A percentile compares a stretch with the other conserved stretches of the same genome.
These are phyloP conservation scores for Clamator glandarius DNA, from an alignment of 2,797 vertebrate genomes.

Conservation along the genomic window DNA sequence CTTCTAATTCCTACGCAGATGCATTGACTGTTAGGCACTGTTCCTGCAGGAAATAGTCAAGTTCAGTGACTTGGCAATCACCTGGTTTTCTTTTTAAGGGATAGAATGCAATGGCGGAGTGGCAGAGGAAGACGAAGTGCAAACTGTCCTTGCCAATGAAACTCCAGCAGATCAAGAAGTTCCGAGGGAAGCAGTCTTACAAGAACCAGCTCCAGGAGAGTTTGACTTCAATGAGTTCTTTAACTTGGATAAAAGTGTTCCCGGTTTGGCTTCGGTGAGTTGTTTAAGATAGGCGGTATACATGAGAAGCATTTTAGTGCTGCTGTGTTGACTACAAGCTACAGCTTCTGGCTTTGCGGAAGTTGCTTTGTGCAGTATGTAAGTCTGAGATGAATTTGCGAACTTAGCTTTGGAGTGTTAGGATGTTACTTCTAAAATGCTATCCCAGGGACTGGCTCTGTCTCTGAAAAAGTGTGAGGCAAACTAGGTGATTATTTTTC, in stretches of 20 bases:
- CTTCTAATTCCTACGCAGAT: neutral
- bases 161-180: conserved; percentile 92
- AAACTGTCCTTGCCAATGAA: conserved; percentile 73
- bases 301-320: neutral
- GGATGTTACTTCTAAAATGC: neutral
- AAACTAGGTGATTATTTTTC: neutral
- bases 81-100: conserved; percentile 58
- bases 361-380: neutral
- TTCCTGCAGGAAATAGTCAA: neutral
- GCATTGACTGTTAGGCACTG: neutral
- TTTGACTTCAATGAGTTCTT: conserved; percentile 99
- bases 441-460: neutral
- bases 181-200: conserved; percentile 86
- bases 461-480: neutral
- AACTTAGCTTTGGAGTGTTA: neutral
- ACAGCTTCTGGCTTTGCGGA: neutral
- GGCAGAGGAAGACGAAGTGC: conserved; percentile 82
- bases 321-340: neutral
- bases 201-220: conserved; percentile 89
- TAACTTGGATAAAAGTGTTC: conserved; percentile 97
- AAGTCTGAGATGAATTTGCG: neutral
- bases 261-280: conserved; percentile 96
- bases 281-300: neutral
- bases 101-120: conserved; percentile 92
- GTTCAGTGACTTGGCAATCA: neutral